Percentiles rank a stretch among this genome's conserved stretches.
phyloP scores from a whole-genome alignment of 2,113 vertebrate species.

The Cyanoramphus novaezelandiae region DNA sequence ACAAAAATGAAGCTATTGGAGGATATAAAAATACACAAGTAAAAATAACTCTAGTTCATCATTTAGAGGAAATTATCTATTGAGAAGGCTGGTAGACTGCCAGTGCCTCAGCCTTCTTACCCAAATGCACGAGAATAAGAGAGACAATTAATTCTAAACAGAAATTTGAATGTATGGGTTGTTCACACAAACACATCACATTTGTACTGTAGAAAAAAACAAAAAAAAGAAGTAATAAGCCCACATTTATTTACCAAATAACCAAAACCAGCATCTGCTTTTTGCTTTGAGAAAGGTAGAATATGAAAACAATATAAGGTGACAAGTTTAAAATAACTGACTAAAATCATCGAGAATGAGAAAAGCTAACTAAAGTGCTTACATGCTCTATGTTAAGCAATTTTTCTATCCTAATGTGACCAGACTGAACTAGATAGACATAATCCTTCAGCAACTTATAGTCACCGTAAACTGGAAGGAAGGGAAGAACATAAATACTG shows the following conservation, averaged over 20 bases:
- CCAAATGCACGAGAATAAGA: neutral
- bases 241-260: neutral
- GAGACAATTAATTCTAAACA: neutral
- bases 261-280: neutral
- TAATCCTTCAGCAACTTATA: neutral
- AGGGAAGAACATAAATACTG: neutral
- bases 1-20: neutral
- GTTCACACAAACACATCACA: neutral
- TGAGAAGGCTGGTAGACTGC: conserved; percentile 4
- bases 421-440: neutral
- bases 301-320: neutral
- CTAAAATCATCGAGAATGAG: neutral
- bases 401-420: neutral
- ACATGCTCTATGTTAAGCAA: neutral
- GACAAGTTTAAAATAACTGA: neutral
- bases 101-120: conserved; percentile 19
- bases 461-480: neutral
- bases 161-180: neutral
- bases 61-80: conserved; percentile 45
- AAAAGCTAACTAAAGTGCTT: neutral
- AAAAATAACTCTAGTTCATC: conserved; percentile 50
- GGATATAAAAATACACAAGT: neutral
- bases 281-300: neutral
- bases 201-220: neutral
- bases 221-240: neutral